Conservation (phyloP, 1,140 invertebrate species). For the Mercenaria mercenaria region DNA sequence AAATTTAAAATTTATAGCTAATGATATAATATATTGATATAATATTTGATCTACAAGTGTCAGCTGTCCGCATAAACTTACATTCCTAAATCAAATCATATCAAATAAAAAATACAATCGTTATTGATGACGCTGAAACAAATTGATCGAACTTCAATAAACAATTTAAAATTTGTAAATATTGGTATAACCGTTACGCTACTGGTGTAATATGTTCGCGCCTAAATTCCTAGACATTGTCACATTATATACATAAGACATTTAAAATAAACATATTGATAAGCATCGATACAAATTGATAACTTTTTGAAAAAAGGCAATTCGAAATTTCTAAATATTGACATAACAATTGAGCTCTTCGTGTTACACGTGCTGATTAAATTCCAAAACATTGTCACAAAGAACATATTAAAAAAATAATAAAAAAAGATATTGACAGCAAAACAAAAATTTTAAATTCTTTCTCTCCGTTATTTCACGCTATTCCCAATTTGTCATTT, state of each 20-base stretch:
- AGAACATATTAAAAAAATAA: background rate
- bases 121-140: no score
- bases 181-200: background rate
- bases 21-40: no score
- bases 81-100: no score
- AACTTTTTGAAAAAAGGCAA: background rate
- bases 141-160: no score
- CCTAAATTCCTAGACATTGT: background rate
- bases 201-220: background rate
- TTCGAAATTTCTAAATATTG: background rate
- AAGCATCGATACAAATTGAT: no score
- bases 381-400: background rate
- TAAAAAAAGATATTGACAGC: background rate
- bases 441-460: background rate
- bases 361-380: background rate
- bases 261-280: no score
- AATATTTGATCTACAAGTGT: no score
- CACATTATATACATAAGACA: background rate
- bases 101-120: no score
- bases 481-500: background rate
- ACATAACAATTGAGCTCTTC: background rate
- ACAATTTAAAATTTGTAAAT: constrained; percentile 21
- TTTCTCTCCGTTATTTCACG: background rate
- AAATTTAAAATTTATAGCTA: no score
- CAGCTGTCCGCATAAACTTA: no score